Percentiles rank a stretch among this genome's conserved stretches.
Conservation (phyloP, 2,113 vertebrate species). For the Oncorhynchus clarkii region DNA sequence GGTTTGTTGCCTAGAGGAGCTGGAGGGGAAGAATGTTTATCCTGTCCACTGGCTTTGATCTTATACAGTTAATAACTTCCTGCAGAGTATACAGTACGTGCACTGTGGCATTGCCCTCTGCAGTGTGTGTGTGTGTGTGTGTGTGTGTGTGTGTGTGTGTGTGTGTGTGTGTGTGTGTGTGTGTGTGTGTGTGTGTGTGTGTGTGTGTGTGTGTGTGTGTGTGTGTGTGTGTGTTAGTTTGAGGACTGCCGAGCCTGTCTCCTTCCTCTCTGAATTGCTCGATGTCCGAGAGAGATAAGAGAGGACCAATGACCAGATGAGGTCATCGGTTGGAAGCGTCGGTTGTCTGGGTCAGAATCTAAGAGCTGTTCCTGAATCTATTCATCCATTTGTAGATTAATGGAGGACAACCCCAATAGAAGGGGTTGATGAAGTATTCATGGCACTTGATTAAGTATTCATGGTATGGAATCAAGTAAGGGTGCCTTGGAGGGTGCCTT, state of each 20-base stretch:
- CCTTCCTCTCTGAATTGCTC: neutral
- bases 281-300: neutral
- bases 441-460: too few relatives aligned
- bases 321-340: too few relatives aligned
- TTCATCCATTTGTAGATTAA: too few relatives aligned
- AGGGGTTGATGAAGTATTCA: too few relatives aligned
- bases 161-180: neutral
- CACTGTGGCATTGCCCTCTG: conserved; percentile 21
- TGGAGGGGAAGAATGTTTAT: conserved; percentile 40
- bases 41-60: conserved; percentile 42
- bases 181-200: conserved; percentile 6
- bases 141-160: neutral
- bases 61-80: conserved; percentile 47
- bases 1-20: conserved; percentile 32
- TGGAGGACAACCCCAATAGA: too few relatives aligned
- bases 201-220: neutral
- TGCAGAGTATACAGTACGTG: conserved; percentile 38
- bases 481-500: too few relatives aligned
- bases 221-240: neutral
- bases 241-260: too few relatives aligned
- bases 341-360: too few relatives aligned
- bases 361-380: too few relatives aligned
- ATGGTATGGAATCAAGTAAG: too few relatives aligned
- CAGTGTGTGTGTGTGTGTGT: conserved; percentile 12
- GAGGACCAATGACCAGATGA: too few relatives aligned